Base-by-base conservation (phyloP, 2,888 invertebrate genomes). In the Polyommatus iphigenia region DNA sequence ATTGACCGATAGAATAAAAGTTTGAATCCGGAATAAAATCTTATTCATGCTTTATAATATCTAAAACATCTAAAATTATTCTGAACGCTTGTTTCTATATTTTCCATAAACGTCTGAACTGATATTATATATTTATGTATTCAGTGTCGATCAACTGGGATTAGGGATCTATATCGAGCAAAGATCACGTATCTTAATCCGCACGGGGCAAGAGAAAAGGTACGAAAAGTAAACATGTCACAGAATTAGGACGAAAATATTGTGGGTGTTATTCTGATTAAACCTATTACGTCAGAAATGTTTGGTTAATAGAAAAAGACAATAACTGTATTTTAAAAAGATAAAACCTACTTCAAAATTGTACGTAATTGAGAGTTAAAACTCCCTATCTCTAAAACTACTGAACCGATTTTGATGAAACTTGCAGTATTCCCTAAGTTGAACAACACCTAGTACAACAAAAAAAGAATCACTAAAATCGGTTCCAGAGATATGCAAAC, bases 141-240 rank as follows among this genome's bases (percentile, higher is more conserved):
- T 13, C 20, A 24, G 10, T 24, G 62, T 24, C 62, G 62, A 62
- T 24, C 62, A 62, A 59, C 8, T 13, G 24, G 62, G 24, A 62
- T 62, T 62, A 62, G 24, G 62, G 62, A 62, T 24, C 62, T 62
- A 62, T 62, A 62, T 62, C 62, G 62, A 24, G 62, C 62, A 62
- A 62, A 62, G 24, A 24, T 62, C 62, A 13, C 10, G 62, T 62
- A 62, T 62, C 24, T 62, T 62, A 62, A 62, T 62, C 62, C 62
- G 24, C 20, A 24, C 10, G 62, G 62, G 24, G 24, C 62, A 24
- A 13, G 4, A 24, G 62, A 62, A 62, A 62, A 62, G 13, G 24
- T 24, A 54, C 24, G 13, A 62, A 24, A 13, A 4, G 62, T 18
- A 18, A 2, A 18, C 3, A 18, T 54, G 50, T 54, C 18, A 18